Conservation (phyloP, 2,113 vertebrate genomes). For the Anoura caudifer region DNA sequence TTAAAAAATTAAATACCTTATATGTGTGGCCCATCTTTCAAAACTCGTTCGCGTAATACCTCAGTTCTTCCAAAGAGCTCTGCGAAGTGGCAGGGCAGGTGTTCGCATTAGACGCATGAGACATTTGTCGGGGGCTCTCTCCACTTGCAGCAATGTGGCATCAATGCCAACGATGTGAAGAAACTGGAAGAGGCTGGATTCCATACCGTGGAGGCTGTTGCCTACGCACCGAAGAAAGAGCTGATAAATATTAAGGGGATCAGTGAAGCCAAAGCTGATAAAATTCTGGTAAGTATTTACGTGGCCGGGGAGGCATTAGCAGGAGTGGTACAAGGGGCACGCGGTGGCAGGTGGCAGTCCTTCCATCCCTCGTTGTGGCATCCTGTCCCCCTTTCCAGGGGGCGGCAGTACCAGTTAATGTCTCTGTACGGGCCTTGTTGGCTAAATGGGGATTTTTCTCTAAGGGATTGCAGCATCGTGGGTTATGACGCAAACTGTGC, state of each 20-base stretch:
- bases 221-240: slow-evolving; percentile 97
- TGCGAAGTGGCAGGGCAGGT: background rate
- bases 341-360: background rate
- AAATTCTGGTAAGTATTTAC: slow-evolving; percentile 89
- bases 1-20: background rate
- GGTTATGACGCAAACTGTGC: background rate
- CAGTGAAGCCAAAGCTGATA: slow-evolving; percentile 98
- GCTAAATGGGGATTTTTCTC: slow-evolving; percentile 28
- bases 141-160: slow-evolving; percentile 90
- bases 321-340: background rate
- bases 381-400: background rate
- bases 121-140: slow-evolving; percentile 14
- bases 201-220: slow-evolving; percentile 96
- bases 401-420: background rate
- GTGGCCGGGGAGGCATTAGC: background rate
- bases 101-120: background rate
- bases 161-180: slow-evolving; percentile 94
- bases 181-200: slow-evolving; percentile 97
- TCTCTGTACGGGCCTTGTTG: background rate
- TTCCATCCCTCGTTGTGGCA: background rate
- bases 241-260: slow-evolving; percentile 97
- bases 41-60: background rate
- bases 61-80: background rate
- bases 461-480: background rate
- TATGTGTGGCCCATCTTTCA: background rate